These are phyloP conservation scores for Patella caerulea DNA, from an alignment of 2,888 invertebrate species.

Conservation along the genomic window DNA sequence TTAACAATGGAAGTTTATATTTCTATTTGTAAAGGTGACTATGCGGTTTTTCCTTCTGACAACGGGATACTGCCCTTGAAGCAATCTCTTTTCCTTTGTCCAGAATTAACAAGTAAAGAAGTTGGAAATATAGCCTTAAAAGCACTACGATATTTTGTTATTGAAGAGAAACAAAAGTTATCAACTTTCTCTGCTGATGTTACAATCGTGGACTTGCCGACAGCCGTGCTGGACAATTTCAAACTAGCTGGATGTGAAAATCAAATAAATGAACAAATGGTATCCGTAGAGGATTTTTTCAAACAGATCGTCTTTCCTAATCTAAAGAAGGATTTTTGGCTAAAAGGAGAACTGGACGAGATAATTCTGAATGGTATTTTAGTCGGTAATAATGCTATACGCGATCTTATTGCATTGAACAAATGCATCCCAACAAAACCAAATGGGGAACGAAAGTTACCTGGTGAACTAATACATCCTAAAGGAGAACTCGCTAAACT, in stretches of 20 bases:
- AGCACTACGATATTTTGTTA: conserved; percentile 14
- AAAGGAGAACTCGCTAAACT: conserved; percentile 38
- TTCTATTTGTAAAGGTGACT: conserved; percentile 10
- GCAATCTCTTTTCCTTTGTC: conserved; percentile 41
- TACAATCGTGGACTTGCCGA: conserved; percentile 25
- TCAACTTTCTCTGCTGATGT: not conserved
- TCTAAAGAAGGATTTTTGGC: conserved; percentile 29
- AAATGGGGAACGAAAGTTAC: conserved; percentile 37
- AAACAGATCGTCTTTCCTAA: conserved; percentile 43
- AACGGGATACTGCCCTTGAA: conserved; percentile 35
- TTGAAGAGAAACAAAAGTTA: not conserved
- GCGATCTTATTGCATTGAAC: conserved; percentile 22
- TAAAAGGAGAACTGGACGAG: conserved; percentile 32
- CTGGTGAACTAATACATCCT: conserved; percentile 48
- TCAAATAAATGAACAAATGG: conserved; percentile 31
- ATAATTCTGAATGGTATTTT: conserved; percentile 44
- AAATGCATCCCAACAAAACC: conserved; percentile 48
- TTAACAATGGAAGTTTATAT: not conserved
- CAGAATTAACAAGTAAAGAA: conserved; percentile 14
- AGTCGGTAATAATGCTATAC: conserved; percentile 20
- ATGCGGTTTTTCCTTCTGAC: conserved; percentile 18
- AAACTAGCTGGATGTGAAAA: conserved; percentile 16
- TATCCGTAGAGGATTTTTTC: conserved; percentile 40
- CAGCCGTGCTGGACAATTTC: conserved; percentile 19
- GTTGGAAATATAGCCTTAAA: conserved; percentile 26